Evolutionary conservation across 2,113 vertebrate species (phyloP).

Genomic region (Pangasianodon hypophthalmus): DNA sequence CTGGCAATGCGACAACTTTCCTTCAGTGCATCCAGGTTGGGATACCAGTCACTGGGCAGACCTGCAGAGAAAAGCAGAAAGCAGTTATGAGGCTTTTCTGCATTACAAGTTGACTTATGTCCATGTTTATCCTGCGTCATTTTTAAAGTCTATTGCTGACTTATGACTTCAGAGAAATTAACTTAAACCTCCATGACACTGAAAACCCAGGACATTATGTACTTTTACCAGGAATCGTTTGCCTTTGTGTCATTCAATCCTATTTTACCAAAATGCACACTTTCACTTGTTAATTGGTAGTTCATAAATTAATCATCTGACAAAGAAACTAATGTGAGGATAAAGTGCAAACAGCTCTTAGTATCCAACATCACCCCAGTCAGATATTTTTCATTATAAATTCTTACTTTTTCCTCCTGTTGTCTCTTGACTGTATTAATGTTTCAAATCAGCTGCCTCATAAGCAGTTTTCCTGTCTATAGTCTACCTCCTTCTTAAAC

Average conservation of each 20-base stretch:
- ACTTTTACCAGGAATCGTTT: neutral
- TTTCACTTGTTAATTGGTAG: neutral
- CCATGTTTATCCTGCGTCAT: neutral
- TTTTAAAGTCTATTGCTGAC: neutral
- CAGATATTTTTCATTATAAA: too few relatives aligned
- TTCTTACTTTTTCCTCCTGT: neutral
- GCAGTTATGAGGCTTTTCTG: neutral
- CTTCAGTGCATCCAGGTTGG: conserved; percentile 89
- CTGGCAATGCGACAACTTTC: conserved; percentile 92
- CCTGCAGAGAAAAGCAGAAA: conserved; percentile 61
- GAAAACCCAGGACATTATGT: neutral
- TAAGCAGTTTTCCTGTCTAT: neutral
- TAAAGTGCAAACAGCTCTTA: neutral
- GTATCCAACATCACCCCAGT: too few relatives aligned
- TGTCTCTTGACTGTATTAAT: neutral
- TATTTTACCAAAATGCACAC: neutral
- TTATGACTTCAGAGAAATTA: neutral
- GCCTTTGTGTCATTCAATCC: neutral
- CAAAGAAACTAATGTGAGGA: neutral
- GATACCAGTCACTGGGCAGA: conserved; percentile 84
- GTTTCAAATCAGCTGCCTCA: neutral
- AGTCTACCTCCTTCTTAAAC: neutral
- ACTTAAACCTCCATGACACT: too few relatives aligned
- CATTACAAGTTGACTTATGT: neutral
- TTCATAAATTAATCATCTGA: neutral